Evolutionary conservation across 2,888 invertebrate genomes (phyloP), one percentile per base, ranked within the genome.

Genomic region (Drosophila kambysellisi): DNA sequence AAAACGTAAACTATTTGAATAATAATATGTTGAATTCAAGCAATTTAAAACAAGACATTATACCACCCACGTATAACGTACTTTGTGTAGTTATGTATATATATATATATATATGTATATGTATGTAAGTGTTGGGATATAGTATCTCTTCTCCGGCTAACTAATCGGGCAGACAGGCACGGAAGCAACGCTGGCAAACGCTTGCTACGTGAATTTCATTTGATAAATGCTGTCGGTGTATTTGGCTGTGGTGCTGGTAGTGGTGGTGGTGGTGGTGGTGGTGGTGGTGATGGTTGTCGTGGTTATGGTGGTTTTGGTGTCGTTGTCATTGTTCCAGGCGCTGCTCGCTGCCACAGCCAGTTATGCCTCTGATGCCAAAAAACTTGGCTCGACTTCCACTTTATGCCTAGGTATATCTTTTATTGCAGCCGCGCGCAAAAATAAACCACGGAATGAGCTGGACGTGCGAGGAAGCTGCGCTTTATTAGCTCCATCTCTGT

Each of bases 131-230:
- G 29, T 20, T 48, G 17, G 72, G 41, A 48, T 71, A 39, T 60
- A 37, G 35, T 48, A 63, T 57, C 63, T 58, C 48, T 30, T 52
- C 77, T 32, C 59, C 4, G 46, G 54, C 62, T 62, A 61, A 81
- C 76, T 79, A 82, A 88, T 79, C 86, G 71, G 65, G 63, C 64
- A 51, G n/a, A 48, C 57, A 68, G 70, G 51, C 54, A 67, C 84
- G 83, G 86, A 86, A 83, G 78, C 74, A 82, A 37, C 57, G 51
- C 53, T 71, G 86, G 86, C 86, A 89, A 89, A 82, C 81, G 90
- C 90, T 66, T 88, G 76, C 81, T 81, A 85, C 85, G 85, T 85
- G 85, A 83, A 85, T 80, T 90, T 81, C 85, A 85, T 85, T 86
- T 90, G 90, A 85, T 85, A 85, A 85, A 85, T 90, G 86, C 82